Evolutionary conservation across 92 coral and sea anemone species (phyloP).

Genomic region (Porites cylindrica): DNA sequence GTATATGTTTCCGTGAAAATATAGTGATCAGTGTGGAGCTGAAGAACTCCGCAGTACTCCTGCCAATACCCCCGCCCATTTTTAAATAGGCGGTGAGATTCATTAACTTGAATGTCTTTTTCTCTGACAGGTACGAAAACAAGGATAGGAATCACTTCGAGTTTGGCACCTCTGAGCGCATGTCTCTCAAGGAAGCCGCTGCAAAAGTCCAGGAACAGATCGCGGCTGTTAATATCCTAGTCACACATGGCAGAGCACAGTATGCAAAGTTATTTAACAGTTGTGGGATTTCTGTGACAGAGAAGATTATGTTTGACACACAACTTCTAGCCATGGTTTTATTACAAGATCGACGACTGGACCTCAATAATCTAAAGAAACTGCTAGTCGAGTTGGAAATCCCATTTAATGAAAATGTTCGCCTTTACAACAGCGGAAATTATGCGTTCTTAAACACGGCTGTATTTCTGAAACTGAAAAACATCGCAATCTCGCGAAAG

Average conservation of each 20-base stretch:
- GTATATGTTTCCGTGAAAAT: too few species aligned
- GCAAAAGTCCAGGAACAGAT: conserved; percentile 46
- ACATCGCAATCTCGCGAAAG: too few species aligned
- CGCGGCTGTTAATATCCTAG: conserved; percentile 44
- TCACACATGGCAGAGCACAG: conserved; percentile 58
- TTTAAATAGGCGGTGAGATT: too few species aligned
- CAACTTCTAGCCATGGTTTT: conserved; percentile 64
- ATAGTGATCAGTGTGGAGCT: too few species aligned
- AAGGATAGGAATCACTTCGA: conserved; percentile 59
- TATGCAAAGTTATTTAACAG: conserved; percentile 49
- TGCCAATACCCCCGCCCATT: background rate
- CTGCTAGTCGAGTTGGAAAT: conserved; percentile 50
- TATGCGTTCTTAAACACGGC: conserved; percentile 71
- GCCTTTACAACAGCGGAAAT: conserved; percentile 72
- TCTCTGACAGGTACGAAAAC: conserved; percentile 16
- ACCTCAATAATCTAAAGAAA: conserved; percentile 44
- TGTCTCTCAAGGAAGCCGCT: conserved; percentile 73
- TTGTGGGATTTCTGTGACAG: conserved; percentile 22
- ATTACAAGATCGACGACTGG: conserved; percentile 9
- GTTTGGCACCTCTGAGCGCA: conserved; percentile 64
- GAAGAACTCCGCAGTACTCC: too few species aligned
- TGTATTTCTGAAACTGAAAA: conserved; percentile 26
- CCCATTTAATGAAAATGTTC: conserved; percentile 24
- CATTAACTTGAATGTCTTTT: background rate
- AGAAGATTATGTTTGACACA: conserved; percentile 68